Evolutionary conservation across 2,113 vertebrate species (phyloP), one percentile per base, ranked within the genome.

Genomic region (Heterotis niloticus): DNA sequence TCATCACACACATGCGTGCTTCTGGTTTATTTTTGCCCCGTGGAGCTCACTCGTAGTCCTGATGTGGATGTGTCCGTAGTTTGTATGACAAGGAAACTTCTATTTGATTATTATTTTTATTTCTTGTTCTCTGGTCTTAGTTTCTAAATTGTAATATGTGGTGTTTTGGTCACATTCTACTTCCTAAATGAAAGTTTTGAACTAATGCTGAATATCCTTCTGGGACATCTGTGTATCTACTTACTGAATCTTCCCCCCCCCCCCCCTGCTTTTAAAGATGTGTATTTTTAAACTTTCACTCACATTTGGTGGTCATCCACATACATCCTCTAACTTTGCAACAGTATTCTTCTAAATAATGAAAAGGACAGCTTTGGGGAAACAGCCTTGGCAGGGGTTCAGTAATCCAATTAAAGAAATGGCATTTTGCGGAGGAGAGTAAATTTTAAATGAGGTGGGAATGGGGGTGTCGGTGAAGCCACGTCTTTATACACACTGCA

Each of bases 301-400:
- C 56, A 17, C 14, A n/a, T n/a, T 44, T 71, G 20, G 13, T 20
- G 44, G 51, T 72, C 69, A 5, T 0, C 52, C 20, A 26, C 51
- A 10, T 54, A 72, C 3, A 1, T 14, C 10, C 5, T 44, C 44
- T 20, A 13, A 23, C 34, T 52, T 54, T n/a, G 69, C 52, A 11
- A 62, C 20, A 20, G 59, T 62, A 72, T 44, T 14, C 17, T 24
- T 72, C n/a, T 72, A 72, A 72, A 72, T 72, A n/a, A 54, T n/a
- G 44, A 72, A 26, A 44, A 44, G 34, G 34, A 44, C 20, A 24
- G 9, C n/a, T 5, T 20, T 10, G 62, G 9, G 62, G n/a, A 64
- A 5, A 5, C n/a, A 20, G 18, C 62, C 18, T 5, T 73, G 51
- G 51, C 10, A 23, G 44, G 52, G 9, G 16, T 56, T 24, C 62